A percentile compares a stretch with the other conserved stretches of the same genome.
phyloP scores from a whole-genome alignment of 2,113 vertebrate genomes.

The Petrocephalus microphthalmus region DNA sequence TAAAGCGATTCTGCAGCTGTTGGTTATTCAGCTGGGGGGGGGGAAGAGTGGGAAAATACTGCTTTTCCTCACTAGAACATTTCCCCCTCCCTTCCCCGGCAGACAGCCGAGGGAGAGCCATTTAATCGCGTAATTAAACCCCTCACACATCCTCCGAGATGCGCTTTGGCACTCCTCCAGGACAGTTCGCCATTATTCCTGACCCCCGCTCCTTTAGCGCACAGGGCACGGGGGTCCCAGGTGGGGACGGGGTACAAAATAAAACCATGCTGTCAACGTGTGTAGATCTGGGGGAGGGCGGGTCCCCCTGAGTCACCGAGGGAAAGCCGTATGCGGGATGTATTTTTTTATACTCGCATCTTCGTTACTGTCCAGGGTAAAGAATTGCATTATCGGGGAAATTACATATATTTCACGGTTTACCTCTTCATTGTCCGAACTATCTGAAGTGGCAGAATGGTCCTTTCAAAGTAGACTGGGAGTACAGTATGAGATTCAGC shows the following conservation, averaged over 20 bases:
- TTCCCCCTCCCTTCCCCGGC: conserved; percentile 3
- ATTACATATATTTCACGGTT: neutral
- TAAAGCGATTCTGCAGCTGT: conserved; percentile 8
- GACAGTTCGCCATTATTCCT: conserved; percentile 47
- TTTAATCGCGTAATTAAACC: conserved; percentile 60
- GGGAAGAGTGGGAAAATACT: neutral
- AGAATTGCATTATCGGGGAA: neutral
- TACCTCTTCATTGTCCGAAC: neutral
- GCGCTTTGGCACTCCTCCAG: conserved; percentile 54
- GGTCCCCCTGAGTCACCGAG: neutral
- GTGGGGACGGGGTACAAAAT: neutral
- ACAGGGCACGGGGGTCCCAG: neutral
- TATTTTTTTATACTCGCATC: neutral
- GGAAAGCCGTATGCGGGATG: neutral
- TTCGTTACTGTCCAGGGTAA: neutral
- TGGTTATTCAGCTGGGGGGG: conserved; percentile 7
- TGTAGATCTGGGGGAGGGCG: neutral
- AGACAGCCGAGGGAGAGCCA: conserved; percentile 42
- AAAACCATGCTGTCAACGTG: neutral
- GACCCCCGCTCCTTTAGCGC: conserved; percentile 12
- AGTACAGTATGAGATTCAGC: neutral
- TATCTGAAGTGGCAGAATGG: neutral
- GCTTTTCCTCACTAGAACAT: conserved; percentile 11
- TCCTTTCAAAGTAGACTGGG: neutral
- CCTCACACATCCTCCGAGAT: conserved; percentile 57